Conservation (phyloP, 1,140 invertebrate species). For the Forficula auricularia region DNA sequence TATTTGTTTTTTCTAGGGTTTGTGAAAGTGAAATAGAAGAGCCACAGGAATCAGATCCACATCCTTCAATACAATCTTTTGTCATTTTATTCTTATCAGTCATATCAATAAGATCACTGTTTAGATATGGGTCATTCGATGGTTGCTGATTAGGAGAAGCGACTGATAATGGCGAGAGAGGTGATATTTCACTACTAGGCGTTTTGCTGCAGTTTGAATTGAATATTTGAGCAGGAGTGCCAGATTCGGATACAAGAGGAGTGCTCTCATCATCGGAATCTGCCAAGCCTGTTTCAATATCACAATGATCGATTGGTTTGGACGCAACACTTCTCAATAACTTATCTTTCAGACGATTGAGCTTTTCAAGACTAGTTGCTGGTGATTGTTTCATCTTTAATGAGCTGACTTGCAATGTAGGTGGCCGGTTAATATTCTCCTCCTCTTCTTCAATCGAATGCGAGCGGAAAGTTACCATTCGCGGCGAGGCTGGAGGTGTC, state of each 20-base stretch:
- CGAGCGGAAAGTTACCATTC: constrained; percentile 16
- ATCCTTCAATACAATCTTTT: not conserved
- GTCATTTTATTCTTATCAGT: too few species aligned
- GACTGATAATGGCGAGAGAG: not conserved
- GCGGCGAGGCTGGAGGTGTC: constrained; percentile 22
- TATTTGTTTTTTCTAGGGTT: constrained; percentile 6
- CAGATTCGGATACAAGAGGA: constrained; percentile 34
- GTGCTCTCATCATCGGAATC: constrained; percentile 41
- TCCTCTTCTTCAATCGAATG: constrained; percentile 22
- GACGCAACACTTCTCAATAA: constrained; percentile 27
- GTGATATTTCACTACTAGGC: constrained; percentile 11
- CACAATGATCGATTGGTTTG: constrained; percentile 27
- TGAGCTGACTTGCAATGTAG: constrained; percentile 4
- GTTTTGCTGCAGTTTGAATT: constrained; percentile 3
- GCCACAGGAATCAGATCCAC: constrained; percentile 6
- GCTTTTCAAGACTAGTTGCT: constrained; percentile 21
- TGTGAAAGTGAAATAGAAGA: constrained; percentile 10
- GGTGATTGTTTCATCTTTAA: constrained; percentile 9
- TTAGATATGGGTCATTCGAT: too few species aligned
- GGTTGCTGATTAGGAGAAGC: not conserved
- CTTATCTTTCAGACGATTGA: constrained; percentile 26
- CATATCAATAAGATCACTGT: too few species aligned
- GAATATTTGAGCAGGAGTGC: constrained; percentile 19
- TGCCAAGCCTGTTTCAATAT: constrained; percentile 16
- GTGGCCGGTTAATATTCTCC: not conserved